A percentile compares a stretch with the other conserved stretches of the same genome.
Conservation (phyloP, 2,113 vertebrate genomes). For the Rutilus rutilus region DNA sequence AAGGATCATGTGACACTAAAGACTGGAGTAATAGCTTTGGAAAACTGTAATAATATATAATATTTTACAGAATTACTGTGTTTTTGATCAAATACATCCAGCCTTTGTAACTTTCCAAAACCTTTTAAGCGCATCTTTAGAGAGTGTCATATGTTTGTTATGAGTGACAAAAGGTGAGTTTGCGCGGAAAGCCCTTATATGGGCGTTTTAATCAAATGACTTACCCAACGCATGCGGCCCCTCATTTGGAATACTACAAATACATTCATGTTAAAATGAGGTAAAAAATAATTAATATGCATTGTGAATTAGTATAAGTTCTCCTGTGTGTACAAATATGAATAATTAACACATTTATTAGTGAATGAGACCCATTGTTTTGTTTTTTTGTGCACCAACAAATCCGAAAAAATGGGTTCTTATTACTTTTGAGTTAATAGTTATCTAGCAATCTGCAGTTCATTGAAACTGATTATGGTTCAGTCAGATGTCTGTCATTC, state of each 20-base stretch:
- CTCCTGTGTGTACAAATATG: background rate
- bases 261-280: background rate
- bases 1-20: too few species aligned
- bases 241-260: background rate
- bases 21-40: too few species aligned
- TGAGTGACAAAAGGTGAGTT: background rate
- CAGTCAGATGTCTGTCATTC: background rate
- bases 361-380: background rate
- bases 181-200: background rate
- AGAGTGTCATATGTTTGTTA: too few species aligned
- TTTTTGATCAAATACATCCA: too few species aligned
- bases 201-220: background rate
- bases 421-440: background rate
- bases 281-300: background rate
- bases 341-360: background rate
- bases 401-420: background rate
- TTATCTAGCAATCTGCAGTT: background rate
- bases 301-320: background rate
- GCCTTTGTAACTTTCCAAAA: too few species aligned
- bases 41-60: too few species aligned
- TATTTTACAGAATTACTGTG: too few species aligned
- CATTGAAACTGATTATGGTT: background rate
- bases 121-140: too few species aligned
- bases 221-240: background rate
- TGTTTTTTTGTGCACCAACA: background rate